Base-by-base conservation (phyloP, 2,797 vertebrate genomes). In the Hypotaenidia okinawae region DNA sequence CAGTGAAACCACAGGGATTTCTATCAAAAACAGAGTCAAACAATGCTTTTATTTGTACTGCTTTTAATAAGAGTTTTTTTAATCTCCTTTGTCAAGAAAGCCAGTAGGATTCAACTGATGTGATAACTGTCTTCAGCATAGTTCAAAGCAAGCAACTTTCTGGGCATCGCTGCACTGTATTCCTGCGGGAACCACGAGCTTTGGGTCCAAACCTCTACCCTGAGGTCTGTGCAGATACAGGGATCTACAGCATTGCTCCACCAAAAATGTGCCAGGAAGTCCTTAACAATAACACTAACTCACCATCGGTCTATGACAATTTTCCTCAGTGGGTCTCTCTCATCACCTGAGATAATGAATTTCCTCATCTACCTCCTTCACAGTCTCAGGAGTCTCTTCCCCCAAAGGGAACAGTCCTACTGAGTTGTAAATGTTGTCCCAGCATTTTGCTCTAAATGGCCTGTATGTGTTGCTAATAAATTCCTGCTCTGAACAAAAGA, bases 111-210 rank as follows among this genome's bases (percentile, higher is more conserved):
- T 89, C 68, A 81, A 80, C 49, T 16, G 25, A 73, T 24, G 11
- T 33, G 27, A n/a, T 3, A 91, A 17, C 7, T 81, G 9, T 30
- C 51, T 66, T 30, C 13, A 75, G 6, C 16, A 10, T 5, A 72
- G 37, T 37, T 43, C 37, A 83, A 59, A 87, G 24, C 27, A 39
- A 75, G 21, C 23, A 81, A 32, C 39, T 72, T 85, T 54, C 9
- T 0, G 0, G 47, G 24, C 16, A 32, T 13, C 7, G 2, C 27
- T 66, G 58, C 27, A 30, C 11, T 62, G 27, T 2, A 74, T 25
- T 43, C 14, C 39, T 63, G 32, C 37, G 83, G 66, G 41, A 91
- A 83, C 72, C 39, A 82, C 49, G 63, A 58, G 12, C 41, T 89
- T 69, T 16, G 27, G 8, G 18, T 73, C 39, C 61, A 87, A 83